Conservation (phyloP, 2,888 invertebrate species). For the Parthenolecanium corni region DNA sequence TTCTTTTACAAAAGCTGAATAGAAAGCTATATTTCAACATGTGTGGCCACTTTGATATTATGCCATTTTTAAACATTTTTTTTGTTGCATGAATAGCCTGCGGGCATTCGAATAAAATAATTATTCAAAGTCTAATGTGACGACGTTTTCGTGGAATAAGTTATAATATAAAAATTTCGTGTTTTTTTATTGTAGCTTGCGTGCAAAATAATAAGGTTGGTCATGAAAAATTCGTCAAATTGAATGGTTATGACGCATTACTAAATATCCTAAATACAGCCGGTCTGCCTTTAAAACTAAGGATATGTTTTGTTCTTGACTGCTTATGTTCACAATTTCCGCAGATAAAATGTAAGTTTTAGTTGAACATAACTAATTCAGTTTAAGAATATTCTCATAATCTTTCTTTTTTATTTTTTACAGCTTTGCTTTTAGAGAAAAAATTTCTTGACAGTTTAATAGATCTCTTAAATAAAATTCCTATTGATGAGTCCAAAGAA, state of each 20-base stretch:
- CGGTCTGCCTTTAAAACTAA: conserved; percentile 11
- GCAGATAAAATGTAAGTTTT: conserved; percentile 18
- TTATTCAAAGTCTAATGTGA: too few relatives aligned
- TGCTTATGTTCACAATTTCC: conserved; percentile 18
- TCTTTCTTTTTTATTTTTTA: background rate
- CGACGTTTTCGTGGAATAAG: too few relatives aligned
- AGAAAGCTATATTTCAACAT: too few relatives aligned
- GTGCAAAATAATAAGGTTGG: conserved; percentile 20
- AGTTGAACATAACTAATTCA: background rate
- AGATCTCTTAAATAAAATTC: conserved; percentile 13
- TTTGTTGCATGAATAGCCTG: too few relatives aligned
- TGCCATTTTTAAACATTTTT: too few relatives aligned
- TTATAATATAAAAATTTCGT: too few relatives aligned
- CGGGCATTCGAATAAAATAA: too few relatives aligned
- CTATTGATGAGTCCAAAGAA: conserved; percentile 22
- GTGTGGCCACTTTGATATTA: too few relatives aligned
- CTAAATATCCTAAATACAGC: conserved; percentile 10
- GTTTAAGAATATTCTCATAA: background rate
- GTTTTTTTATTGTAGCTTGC: background rate
- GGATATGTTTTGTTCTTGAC: conserved; percentile 21
- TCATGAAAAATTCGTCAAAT: conserved; percentile 15
- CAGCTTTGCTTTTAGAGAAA: conserved; percentile 16
- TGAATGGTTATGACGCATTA: conserved; percentile 14
- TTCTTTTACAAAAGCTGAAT: too few relatives aligned
- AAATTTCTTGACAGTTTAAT: conserved; percentile 9